A percentile compares a stretch with the other conserved stretches of the same genome.
These are phyloP conservation scores for Paramormyrops kingsleyae DNA, from an alignment of 2,113 vertebrate genomes.

Conservation along the genomic window DNA sequence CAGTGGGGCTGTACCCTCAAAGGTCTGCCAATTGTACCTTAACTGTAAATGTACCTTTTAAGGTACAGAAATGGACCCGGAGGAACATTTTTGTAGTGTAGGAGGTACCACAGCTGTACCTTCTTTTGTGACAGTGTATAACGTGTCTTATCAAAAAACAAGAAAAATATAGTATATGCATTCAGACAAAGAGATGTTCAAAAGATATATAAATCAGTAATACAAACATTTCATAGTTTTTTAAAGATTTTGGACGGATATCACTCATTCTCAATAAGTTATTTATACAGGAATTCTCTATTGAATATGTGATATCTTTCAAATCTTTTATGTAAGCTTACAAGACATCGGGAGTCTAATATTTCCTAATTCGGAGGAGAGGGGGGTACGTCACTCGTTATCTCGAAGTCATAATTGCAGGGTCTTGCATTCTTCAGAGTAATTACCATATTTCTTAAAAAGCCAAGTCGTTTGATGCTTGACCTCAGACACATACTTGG, in stretches of 20 bases:
- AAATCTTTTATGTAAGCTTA: neutral
- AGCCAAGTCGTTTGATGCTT: conserved; percentile 18
- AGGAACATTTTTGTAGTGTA: neutral
- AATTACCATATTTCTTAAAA: conserved; percentile 14
- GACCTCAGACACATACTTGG: conserved; percentile 15
- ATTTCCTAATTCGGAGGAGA: neutral
- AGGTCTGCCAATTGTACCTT: neutral
- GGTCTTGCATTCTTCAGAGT: neutral
- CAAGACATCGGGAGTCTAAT: neutral
- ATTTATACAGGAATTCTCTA: neutral
- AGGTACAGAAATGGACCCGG: neutral
- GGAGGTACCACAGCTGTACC: neutral
- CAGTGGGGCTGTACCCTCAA: neutral
- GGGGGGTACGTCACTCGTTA: neutral
- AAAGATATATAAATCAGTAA: neutral
- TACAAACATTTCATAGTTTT: neutral
- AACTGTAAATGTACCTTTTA: neutral
- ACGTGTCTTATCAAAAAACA: neutral
- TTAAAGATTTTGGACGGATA: neutral
- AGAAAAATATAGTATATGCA: neutral
- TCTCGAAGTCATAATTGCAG: neutral
- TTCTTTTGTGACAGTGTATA: neutral
- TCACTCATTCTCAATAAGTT: neutral
- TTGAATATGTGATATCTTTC: neutral
- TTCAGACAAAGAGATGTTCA: neutral